Base-by-base conservation (phyloP, 37 sponge, comb jelly and placozoan species). In the Amphimedon queenslandica region DNA sequence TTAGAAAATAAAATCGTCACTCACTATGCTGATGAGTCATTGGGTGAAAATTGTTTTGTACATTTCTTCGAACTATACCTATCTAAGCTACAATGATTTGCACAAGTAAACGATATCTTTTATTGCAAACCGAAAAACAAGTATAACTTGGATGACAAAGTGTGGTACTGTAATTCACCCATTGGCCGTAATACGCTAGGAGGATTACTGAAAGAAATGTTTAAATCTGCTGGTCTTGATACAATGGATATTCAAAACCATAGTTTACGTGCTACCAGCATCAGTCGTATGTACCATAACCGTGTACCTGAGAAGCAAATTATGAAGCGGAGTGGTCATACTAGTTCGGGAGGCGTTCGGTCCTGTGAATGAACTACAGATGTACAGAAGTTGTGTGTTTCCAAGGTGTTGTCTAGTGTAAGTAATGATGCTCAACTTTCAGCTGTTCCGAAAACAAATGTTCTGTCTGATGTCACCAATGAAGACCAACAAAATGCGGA, bases 61-160 rank as follows among this genome's bases (percentile, higher is more conserved):
- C 28, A 5, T 25, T 60, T 60, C 24, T 60, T 60, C 21, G 61
- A 60, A n/a, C 27, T n/a, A 25, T 60, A n/a, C n/a, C n/a, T n/a
- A n/a, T n/a, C n/a, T 13, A 60, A 60, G 28, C 61, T 60, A 11
- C 28, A 13, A 25, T 13, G 5, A 25, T 13, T n/a, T 11, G 61
- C 61, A 25, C 8, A 60, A 60, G 61, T n/a, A n/a, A 60, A 60
- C 5, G 61, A 60, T n/a, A n/a, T 60, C 5, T 60, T 60, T 60
- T 60, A 60, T 60, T 60, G 23, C 28, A 60, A 60, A 60, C 61
- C 61, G 28, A 60, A n/a, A 60, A 5, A 6, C 5, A 60, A 60
- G 21, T 60, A n/a, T 25, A n/a, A n/a, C n/a, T n/a, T n/a, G n/a
- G n/a, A n/a, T 6, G 23, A 60, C 5, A 25, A 25, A n/a, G 5